These are phyloP conservation scores for Sepioteuthis lessoniana DNA, from an alignment of 2,888 invertebrate genomes.

Conservation along the genomic window DNA sequence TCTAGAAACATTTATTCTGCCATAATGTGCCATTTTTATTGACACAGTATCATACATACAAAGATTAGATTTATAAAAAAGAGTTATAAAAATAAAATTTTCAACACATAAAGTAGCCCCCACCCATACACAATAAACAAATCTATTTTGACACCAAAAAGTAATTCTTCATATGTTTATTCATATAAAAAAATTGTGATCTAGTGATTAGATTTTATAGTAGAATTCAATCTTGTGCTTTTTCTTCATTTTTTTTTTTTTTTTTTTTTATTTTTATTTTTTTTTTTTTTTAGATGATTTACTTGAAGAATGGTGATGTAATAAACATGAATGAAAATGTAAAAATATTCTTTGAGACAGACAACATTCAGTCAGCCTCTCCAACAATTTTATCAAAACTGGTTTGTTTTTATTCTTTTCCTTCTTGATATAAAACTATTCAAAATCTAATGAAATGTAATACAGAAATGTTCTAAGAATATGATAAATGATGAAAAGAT, in stretches of 20 bases:
- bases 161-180: neutral
- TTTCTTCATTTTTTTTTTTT: conserved; percentile 43
- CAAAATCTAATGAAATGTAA: too few relatives aligned
- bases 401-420: neutral
- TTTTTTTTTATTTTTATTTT: conserved; percentile 52
- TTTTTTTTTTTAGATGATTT: conserved; percentile 63
- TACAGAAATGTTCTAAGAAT: too few relatives aligned
- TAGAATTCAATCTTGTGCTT: neutral
- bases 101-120: too few relatives aligned
- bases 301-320: conserved; percentile 74
- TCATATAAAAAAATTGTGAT: neutral
- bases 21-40: too few relatives aligned
- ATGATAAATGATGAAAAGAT: too few relatives aligned
- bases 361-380: conserved; percentile 53
- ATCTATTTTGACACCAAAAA: neutral
- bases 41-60: too few relatives aligned
- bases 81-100: too few relatives aligned
- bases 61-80: too few relatives aligned
- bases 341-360: conserved; percentile 74
- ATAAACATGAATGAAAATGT: conserved; percentile 72
- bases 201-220: neutral
- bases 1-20: too few relatives aligned
- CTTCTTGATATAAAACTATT: too few relatives aligned
- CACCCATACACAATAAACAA: too few relatives aligned
- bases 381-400: neutral